A percentile compares a stretch with the other conserved stretches of the same genome.
Conservation (phyloP, 2,113 vertebrate genomes). For the Hyperopisus bebe region DNA sequence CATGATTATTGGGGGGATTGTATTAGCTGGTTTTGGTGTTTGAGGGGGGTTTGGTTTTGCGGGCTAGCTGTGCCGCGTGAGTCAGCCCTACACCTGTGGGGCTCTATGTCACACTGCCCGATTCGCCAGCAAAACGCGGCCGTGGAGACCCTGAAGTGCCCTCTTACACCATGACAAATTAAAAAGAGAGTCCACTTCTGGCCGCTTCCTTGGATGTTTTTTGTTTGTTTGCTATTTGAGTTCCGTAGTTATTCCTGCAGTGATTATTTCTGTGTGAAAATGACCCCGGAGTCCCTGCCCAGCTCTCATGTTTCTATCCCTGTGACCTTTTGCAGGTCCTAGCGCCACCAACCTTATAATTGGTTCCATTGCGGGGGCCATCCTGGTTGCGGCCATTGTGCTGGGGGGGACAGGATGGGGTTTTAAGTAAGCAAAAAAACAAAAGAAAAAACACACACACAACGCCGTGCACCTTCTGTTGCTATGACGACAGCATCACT, state of each 20-base stretch:
- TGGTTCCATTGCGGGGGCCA: conserved; percentile 99
- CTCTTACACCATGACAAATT: background rate
- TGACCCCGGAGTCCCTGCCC: background rate
- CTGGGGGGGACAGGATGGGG: conserved; percentile 99
- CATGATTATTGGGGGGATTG: no score
- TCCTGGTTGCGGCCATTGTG: conserved; percentile 99
- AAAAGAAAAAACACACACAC: conserved; percentile 14
- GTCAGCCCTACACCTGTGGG: background rate
- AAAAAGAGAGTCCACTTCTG: background rate
- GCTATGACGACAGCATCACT: conserved; percentile 77
- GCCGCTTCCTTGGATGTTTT: background rate
- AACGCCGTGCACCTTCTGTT: conserved; percentile 82
- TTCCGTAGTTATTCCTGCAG: background rate
- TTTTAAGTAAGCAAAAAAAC: conserved; percentile 94
- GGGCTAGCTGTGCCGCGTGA: background rate
- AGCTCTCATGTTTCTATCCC: conserved; percentile 74
- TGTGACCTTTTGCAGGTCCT: conserved; percentile 98
- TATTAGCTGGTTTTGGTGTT: no score
- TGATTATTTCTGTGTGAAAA: conserved; percentile 4
- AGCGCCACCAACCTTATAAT: conserved; percentile 99
- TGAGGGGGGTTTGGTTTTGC: no score
- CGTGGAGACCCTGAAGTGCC: background rate
- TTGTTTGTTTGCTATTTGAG: background rate
- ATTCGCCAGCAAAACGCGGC: background rate
- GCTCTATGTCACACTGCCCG: background rate